phyloP scores from a whole-genome alignment of 2,888 invertebrate species.

The Stictocephala bisonia region DNA sequence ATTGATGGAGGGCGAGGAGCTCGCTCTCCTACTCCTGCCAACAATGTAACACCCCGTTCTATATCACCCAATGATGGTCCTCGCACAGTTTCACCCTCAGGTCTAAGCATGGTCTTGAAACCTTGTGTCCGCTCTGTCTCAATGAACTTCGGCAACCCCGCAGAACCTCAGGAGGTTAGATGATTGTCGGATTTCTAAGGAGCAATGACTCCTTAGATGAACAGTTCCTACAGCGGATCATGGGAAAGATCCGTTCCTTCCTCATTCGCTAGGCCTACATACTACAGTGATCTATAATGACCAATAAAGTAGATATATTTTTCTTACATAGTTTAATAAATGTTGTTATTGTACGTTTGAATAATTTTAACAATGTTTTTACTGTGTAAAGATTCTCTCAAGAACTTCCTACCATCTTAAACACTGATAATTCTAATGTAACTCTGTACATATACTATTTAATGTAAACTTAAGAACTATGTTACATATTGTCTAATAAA shows the following conservation, averaged over 20 bases:
- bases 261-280: constrained; percentile 33
- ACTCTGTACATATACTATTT: not conserved
- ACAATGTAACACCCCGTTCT: constrained; percentile 49
- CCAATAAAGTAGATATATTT: constrained; percentile 28
- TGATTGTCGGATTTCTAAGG: constrained; percentile 49
- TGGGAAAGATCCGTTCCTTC: not conserved
- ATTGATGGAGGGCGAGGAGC: constrained; percentile 35
- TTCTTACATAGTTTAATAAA: constrained; percentile 13
- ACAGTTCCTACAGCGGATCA: not conserved
- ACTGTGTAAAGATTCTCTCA: constrained; percentile 3
- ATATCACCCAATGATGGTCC: constrained; percentile 40
- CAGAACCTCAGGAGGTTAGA: constrained; percentile 36
- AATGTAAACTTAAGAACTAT: too few species aligned
- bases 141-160: constrained; percentile 56
- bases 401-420: not conserved
- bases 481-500: too few species aligned
- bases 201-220: constrained; percentile 44
- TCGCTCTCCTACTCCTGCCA: constrained; percentile 30
- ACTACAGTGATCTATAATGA: constrained; percentile 20
- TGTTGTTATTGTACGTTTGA: not conserved
- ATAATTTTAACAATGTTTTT: constrained; percentile 18
- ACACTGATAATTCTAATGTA: not conserved
- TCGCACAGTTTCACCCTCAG: constrained; percentile 24
- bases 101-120: constrained; percentile 25
- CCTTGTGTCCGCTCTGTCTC: constrained; percentile 54